Evolutionary conservation across 2,888 invertebrate species (phyloP), one percentile per base, ranked within the genome.

Genomic region (Eupithecia pulchellata): DNA sequence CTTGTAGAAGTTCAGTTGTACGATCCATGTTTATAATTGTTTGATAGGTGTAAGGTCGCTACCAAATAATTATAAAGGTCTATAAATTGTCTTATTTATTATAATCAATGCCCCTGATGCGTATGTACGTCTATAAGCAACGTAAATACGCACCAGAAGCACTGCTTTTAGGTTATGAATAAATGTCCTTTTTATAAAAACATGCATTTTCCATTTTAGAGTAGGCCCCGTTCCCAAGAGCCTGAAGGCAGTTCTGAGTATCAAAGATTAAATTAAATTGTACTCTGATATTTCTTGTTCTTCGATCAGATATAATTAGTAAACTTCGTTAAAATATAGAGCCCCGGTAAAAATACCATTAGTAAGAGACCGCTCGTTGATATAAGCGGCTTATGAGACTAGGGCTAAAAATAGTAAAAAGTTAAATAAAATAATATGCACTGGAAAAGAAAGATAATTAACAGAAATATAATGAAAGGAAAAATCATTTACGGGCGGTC

Each of bases 101-200:
- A 25, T 13, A 52, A 25, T 11, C 20, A 25, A 25, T 25, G 52
- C 25, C 25, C 25, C 4, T 20, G 25, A 52, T 4, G 52, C 52
- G 25, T 52, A 52, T 47, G n/a, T 52, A 25, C 52, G 52, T 52
- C 25, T 52, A 47, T n/a, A n/a, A 5, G 6, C 2, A n/a, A 47
- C 47, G 11, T 4, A 11, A 20, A 47, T 25, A 25, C 20, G 52
- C 20, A 4, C 11, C 25, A 4, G 52, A 25, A 52, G 52, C 20
- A 20, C 25, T 52, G 52, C 52, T 52, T 52, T 52, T 52, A 52
- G 25, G 25, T 13, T 52, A 52, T 47, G 20, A 52, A 52, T 52
- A 52, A 52, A 52, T 25, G 52, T 13, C 52, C 52, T 13, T 52
- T 52, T 52, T 11, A 20, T 47, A 52, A 4, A 20, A 25, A 13